Evolutionary conservation across 2,113 vertebrate species (phyloP), one percentile per base, ranked within the genome.

Genomic region (Cyrtonyx montezumae): DNA sequence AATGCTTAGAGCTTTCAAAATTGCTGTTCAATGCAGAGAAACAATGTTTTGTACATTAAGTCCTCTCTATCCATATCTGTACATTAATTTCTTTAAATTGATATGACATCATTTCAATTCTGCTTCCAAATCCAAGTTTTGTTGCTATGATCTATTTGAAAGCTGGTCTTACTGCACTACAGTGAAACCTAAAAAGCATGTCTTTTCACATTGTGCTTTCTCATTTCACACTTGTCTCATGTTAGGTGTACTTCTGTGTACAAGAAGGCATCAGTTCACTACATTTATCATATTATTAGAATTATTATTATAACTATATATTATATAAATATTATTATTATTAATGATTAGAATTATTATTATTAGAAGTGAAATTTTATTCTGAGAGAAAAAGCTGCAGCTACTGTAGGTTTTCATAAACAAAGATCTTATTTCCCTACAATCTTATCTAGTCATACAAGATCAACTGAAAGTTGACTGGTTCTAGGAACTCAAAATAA

Each of bases 101-200:
- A 2, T 69, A 34, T 53, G 46, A 13, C n/a, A 65, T 10, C 43
- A 6, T 69, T 88, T 93, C 1, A 46, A 65, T 88, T 81, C 36
- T 87, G 9, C 19, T 87, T 81, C 74, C 93, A 40, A 32, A 13
- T 71, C 90, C 83, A 56, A 67, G 51, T 46, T 70, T 79, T 88
- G 66, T 40, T 86, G 34, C 46, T 80, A 63, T 83, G 46, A 91
- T 94, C 88, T 78, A 75, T 8, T 28, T 94, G 79, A 90, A 91
- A 93, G 19, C 34, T 83, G 37, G 56, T 74, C 28, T 40, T 94
- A 56, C 25, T 70, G 17, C 15, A 34, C 42, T 16, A 30, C 1
- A 4, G 15, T 46, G 56, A 93, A 93, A 91, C 22, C 37, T 79
- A 51, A 84, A 86, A 92, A 74, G 8, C 13, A n/a, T 34, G 25